phyloP scores from a whole-genome alignment of 2,113 vertebrate species.

The Ellobius talpinus region DNA sequence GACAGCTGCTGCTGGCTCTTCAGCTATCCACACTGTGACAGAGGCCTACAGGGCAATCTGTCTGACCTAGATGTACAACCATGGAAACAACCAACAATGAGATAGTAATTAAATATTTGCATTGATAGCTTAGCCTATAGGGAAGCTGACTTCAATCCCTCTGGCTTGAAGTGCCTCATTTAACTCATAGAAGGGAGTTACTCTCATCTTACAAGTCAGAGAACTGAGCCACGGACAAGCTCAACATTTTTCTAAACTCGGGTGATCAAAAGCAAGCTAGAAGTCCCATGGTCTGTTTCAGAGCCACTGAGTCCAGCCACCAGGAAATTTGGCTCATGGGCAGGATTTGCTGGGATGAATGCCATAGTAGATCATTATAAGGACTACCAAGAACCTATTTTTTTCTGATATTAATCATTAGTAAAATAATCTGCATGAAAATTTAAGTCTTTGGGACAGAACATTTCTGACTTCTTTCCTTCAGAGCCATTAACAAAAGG shows the following conservation, averaged over 20 bases:
- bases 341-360: not conserved
- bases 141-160: not conserved
- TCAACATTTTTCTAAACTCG: slow-evolving; percentile 9
- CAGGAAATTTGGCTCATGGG: not conserved
- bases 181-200: not conserved
- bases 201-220: not conserved
- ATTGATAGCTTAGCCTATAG: not conserved
- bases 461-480: not conserved
- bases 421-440: not conserved
- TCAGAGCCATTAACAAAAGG: not conserved
- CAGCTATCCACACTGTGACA: not conserved
- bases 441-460: not conserved
- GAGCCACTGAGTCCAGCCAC: not conserved
- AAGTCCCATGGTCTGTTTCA: not conserved
- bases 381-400: not conserved
- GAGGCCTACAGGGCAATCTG: not conserved
- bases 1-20: not conserved
- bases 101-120: not conserved
- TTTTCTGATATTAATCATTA: not conserved
- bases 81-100: slow-evolving; percentile 20
- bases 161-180: not conserved
- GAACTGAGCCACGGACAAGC: not conserved
- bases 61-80: not conserved
- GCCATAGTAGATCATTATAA: not conserved
- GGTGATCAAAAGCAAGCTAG: not conserved